Conservation (phyloP, 2,113 vertebrate genomes). For the Neogale vison region DNA sequence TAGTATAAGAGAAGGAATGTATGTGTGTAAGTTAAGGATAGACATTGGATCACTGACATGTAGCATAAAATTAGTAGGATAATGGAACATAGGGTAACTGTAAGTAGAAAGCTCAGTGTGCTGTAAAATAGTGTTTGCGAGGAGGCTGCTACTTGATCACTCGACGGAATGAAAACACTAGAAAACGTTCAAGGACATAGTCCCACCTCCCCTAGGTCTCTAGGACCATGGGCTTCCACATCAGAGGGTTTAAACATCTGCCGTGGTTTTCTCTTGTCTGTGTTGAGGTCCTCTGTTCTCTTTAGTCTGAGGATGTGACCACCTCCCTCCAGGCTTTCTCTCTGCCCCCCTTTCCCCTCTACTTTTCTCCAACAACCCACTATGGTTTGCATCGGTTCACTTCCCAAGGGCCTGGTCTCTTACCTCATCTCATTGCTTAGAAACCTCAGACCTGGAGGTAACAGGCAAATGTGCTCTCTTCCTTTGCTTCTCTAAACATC, state of each 20-base stretch:
- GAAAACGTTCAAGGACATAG: background rate
- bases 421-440: background rate
- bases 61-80: background rate
- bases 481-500: slow-evolving; percentile 75
- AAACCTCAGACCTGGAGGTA: background rate
- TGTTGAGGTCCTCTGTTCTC: background rate
- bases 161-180: background rate
- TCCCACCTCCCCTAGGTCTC: background rate
- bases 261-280: background rate
- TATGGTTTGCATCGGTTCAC: background rate
- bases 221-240: background rate
- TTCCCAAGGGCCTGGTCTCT: background rate
- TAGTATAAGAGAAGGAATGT: background rate
- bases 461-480: slow-evolving; percentile 63
- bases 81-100: background rate
- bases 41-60: background rate
- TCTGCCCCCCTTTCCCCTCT: background rate
- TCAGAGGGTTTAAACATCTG: background rate
- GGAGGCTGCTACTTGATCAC: background rate
- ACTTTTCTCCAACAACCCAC: background rate
- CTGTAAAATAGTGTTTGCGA: background rate
- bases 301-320: no score
- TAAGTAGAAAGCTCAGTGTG: background rate
- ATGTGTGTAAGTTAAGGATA: background rate
- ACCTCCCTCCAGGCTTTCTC: background rate